Percentiles rank a stretch among this genome's conserved stretches.
phyloP scores from a whole-genome alignment of 1,140 invertebrate species.

The Polyergus mexicanus region DNA sequence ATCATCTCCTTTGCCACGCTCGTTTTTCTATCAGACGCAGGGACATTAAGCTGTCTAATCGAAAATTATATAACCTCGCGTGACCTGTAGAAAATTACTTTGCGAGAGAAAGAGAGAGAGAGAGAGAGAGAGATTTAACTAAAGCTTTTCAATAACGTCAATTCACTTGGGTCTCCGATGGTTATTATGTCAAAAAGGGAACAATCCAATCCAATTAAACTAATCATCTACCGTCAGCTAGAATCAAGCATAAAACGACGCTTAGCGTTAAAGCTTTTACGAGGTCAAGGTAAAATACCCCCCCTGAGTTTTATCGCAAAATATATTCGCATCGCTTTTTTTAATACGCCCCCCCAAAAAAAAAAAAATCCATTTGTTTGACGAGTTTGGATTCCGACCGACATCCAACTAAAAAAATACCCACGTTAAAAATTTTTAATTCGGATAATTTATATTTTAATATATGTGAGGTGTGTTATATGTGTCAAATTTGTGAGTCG shows the following conservation, averaged over 20 bases:
- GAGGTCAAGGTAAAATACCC: conserved; percentile 9
- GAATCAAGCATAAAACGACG: conserved; percentile 15
- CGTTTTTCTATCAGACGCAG: conserved; percentile 14
- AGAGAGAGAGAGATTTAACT: not conserved
- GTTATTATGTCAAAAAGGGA: not conserved
- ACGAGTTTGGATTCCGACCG: not conserved
- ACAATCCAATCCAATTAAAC: conserved; percentile 35
- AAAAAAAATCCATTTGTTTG: no score
- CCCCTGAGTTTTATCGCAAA: not conserved
- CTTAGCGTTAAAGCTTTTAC: not conserved
- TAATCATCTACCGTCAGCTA: conserved; percentile 16
- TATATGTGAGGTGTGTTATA: not conserved
- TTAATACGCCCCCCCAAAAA: no score
- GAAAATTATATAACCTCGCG: conserved; percentile 58
- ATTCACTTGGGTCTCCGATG: not conserved
- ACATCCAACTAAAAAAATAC: not conserved
- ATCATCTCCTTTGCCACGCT: not conserved
- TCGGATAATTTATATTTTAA: not conserved
- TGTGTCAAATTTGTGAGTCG: not conserved
- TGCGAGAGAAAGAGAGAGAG: not conserved
- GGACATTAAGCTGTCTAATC: conserved; percentile 27
- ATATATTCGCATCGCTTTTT: not conserved
- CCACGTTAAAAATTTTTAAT: not conserved
- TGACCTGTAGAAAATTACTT: conserved; percentile 15
- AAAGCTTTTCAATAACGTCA: conserved; percentile 36